A percentile compares a stretch with the other conserved stretches of the same genome.
phyloP scores from a whole-genome alignment of 2,888 invertebrate genomes.

The Sisyra nigra region DNA sequence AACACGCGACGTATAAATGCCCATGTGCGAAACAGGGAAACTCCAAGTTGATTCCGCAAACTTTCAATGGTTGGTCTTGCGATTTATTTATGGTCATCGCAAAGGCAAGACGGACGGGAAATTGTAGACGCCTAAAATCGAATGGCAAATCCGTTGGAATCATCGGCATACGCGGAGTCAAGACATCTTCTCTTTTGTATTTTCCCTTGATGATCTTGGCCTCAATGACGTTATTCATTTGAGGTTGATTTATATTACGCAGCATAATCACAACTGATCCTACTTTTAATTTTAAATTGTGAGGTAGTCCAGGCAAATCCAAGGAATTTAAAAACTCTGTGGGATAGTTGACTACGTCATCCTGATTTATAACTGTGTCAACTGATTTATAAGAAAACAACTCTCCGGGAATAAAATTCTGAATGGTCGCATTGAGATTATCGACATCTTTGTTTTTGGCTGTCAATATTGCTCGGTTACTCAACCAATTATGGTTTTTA shows the following conservation, averaged over 20 bases:
- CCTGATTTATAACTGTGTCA: conserved; percentile 15
- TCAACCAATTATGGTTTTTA: conserved; percentile 16
- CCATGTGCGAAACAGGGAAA: conserved; percentile 15
- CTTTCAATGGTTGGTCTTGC: conserved; percentile 15
- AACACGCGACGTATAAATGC: conserved; percentile 17
- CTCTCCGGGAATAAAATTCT: conserved; percentile 15
- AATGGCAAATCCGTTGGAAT: conserved; percentile 13
- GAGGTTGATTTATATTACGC: conserved; percentile 16
- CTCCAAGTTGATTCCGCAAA: conserved; percentile 15
- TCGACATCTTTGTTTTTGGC: conserved; percentile 12
- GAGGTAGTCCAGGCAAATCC: conserved; percentile 13
- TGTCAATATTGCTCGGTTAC: conserved; percentile 12
- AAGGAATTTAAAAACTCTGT: conserved; percentile 18
- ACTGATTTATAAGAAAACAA: conserved; percentile 18
- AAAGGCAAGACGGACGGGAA: conserved; percentile 16
- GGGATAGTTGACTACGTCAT: conserved; percentile 19
- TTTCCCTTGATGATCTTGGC: conserved; percentile 17
- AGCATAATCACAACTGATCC: conserved; percentile 16
- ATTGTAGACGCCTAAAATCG: conserved; percentile 15
- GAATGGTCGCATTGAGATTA: conserved; percentile 16
- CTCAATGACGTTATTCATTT: conserved; percentile 15
- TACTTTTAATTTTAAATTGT: conserved; percentile 15
- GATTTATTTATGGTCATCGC: conserved; percentile 19
- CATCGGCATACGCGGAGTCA: conserved; percentile 16
- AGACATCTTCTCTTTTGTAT: conserved; percentile 16